Percentiles rank a stretch among this genome's conserved stretches.
These are phyloP conservation scores for Aplochiton taeniatus DNA, from an alignment of 2,797 vertebrate genomes.

Conservation along the genomic window DNA sequence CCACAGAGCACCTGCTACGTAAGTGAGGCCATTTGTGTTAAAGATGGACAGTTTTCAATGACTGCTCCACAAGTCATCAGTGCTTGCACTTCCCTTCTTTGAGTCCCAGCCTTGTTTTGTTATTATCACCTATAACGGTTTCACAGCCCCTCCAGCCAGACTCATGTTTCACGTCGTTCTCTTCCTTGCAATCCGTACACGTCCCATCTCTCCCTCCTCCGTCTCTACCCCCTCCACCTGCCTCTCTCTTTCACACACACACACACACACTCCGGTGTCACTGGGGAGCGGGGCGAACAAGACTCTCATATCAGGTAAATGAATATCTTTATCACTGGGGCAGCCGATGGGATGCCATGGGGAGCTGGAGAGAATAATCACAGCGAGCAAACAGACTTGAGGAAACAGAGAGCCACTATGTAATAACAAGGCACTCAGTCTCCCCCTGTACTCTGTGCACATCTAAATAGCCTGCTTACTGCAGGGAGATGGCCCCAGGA, in stretches of 20 bases:
- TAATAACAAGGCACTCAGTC: constrained; percentile 58
- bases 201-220: constrained; percentile 10
- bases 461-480: constrained; percentile 59
- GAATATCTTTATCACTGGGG: constrained; percentile 72
- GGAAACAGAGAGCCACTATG: constrained; percentile 63
- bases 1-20: constrained; percentile 1
- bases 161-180: constrained; percentile 65
- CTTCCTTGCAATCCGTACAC: too few relatives aligned
- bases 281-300: constrained; percentile 68
- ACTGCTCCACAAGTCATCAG: constrained; percentile 34
- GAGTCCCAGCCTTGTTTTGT: constrained; percentile 45
- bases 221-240: constrained; percentile 11
- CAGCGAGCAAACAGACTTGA: constrained; percentile 67
- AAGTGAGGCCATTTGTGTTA: background rate
- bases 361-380: constrained; percentile 72
- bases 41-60: background rate
- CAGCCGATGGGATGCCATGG: constrained; percentile 49
- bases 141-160: constrained; percentile 41
- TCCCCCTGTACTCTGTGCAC: constrained; percentile 19
- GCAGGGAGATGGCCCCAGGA: constrained; percentile 34
- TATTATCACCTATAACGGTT: constrained; percentile 53
- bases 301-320: constrained; percentile 76
- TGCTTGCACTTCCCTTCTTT: constrained; percentile 12
- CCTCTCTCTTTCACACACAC: constrained; percentile 41
- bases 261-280: constrained; percentile 43